Evolutionary conservation across 2,888 invertebrate genomes (phyloP), one percentile per base, ranked within the genome.

Genomic region (Yponomeuta sedellus): DNA sequence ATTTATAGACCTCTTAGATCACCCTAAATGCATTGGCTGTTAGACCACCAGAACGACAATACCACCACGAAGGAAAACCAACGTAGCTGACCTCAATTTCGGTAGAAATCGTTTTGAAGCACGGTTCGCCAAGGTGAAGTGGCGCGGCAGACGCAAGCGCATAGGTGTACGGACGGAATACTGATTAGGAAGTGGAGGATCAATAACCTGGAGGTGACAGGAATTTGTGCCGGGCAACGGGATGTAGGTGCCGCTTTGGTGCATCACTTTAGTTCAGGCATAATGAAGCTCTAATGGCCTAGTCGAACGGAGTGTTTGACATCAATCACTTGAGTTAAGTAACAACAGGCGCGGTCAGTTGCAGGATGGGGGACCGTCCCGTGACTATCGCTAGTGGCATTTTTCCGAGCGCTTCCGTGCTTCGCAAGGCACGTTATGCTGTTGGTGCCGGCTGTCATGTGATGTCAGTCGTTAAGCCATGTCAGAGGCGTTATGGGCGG

Each of bases 121-220:
- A 16, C 16, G 16, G 44, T 1, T 12, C 44, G 5, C 44, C 16
- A 12, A 52, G 16, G 16, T 16, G 44, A 16, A 16, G 44, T 52
- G 16, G 44, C 44, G 70, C 71, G 71, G 73, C 66, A 71, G 66
- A 61, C 66, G 62, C 62, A 34, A 25, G 20, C 61, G 61, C 61
- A 61, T 28, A 34, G 34, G 61, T 28, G 72, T 63, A 75, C 82
- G 77, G 76, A 73, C 74, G 69, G 85, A 80, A 85, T 85, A 79
- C 77, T 82, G 82, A 82, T 74, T 70, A 70, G 71, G 70, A 74
- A 67, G 64, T 67, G 66, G 66, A 78, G 78, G 84, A 84, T 80
- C 85, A 85, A 83, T 82, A 84, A 85, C 85, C 85, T 75, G 68
- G 61, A 62, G 69, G 69, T 72, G 75, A 74, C 73, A 75, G 75